Evolutionary conservation across 2,113 vertebrate species (phyloP), one percentile per base, ranked within the genome.

Genomic region (Chrysochloris asiatica): DNA sequence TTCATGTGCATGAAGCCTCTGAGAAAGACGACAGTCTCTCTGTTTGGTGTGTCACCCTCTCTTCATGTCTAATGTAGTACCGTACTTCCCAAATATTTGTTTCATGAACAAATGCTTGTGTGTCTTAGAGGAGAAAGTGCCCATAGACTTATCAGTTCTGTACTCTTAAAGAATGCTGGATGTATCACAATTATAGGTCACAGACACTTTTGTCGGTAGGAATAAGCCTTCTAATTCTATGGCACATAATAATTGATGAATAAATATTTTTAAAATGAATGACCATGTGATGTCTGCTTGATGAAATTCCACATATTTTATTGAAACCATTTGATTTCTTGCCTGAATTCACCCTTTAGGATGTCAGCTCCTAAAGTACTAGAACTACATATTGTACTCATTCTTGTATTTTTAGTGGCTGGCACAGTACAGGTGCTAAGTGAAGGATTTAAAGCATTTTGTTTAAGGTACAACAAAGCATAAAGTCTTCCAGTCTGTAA

Each of bases 401-500:
- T 82, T 11, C 14, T 26, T 83, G 38, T 63, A 30, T 82, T 78
- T 63, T 86, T 24, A 82, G 33, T 52, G 52, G 12, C 43, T 80
- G 56, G 83, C 11, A 90, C 2, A 83, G 30, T 52, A 63, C 16
- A 86, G 54, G 24, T 28, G 41, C 10, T 83, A 48, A 92, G 33
- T 86, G 28, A 90, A n/a, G 24, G 36, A 41, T 14, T 72, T 41
- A 43, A 52, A 50, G 33, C 50, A n/a, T 41, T 78, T 80, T 92
- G 89, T 89, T 52, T 0, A 38, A 85, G 52, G 41, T 90, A 71
- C 2, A 77, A 26, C 8, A 52, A 54, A 54, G 69, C 4, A 33
- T 89, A 50, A 80, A 54, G 19, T 81, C 41, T 83, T 90, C 28
- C 36, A 52, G n/a, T n/a, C n/a, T n/a, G n/a, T 63, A 85, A 65